Evolutionary conservation across 2,113 vertebrate species (phyloP).

Genomic region (Takifugu bimaculatus): DNA sequence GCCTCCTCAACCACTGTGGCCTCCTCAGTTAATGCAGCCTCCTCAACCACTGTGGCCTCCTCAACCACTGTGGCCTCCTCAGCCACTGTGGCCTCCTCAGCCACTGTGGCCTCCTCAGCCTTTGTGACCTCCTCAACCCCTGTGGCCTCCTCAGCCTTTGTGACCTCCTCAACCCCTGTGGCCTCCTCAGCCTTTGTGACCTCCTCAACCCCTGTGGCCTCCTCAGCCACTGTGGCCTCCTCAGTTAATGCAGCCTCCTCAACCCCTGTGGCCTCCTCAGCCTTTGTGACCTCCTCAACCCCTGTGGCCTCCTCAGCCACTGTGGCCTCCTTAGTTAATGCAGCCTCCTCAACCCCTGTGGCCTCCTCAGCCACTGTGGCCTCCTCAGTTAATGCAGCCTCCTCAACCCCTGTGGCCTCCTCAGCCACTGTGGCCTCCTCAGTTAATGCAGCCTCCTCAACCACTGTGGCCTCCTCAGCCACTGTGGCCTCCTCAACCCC

Average conservation of each 20-base stretch:
- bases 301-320: too few species aligned
- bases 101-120: constrained; percentile 4
- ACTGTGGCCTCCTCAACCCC: background rate
- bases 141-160: constrained; percentile 1
- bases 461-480: too few species aligned
- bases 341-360: background rate
- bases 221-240: background rate
- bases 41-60: constrained; percentile 5
- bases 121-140: constrained; percentile 5
- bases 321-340: background rate
- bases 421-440: background rate
- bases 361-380: background rate
- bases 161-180: constrained; percentile 6
- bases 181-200: constrained; percentile 14
- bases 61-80: constrained; percentile 15
- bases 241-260: constrained; percentile 1
- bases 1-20: background rate
- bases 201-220: too few species aligned
- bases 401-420: background rate
- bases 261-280: background rate
- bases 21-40: constrained; percentile 15
- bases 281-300: background rate
- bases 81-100: background rate
- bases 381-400: too few species aligned
- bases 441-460: background rate